Percentiles rank a stretch among this genome's conserved stretches.
Evolutionary conservation across 2,113 vertebrate genomes (phyloP).

Genomic region (Delphinus delphis): DNA sequence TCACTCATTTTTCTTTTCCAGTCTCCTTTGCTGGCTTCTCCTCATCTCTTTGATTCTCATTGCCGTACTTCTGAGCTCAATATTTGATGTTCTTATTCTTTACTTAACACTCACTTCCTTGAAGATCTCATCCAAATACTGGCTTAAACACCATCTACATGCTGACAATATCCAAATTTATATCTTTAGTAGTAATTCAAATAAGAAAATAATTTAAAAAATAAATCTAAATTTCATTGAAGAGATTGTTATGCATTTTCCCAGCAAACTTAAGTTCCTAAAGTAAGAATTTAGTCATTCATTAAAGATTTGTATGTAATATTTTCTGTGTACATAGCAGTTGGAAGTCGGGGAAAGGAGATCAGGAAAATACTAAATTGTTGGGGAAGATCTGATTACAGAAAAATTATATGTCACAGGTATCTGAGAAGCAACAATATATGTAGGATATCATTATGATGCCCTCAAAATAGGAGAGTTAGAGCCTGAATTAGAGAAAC

Average conservation of each 20-base stretch:
- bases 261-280: neutral
- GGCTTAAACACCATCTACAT: neutral
- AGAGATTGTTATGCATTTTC: neutral
- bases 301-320: neutral
- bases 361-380: neutral
- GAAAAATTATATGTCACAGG: neutral
- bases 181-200: neutral
- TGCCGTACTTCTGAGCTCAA: neutral
- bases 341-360: neutral
- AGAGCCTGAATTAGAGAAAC: neutral
- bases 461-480: neutral
- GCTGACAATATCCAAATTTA: neutral
- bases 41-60: neutral
- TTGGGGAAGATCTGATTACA: neutral
- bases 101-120: neutral
- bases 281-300: neutral
- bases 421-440: neutral
- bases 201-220: neutral
- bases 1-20: neutral
- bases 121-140: neutral
- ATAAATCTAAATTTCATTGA: neutral
- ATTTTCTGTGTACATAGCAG: neutral
- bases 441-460: neutral
- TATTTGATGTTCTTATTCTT: neutral
- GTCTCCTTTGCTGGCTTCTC: neutral